Conservation (phyloP, 2,797 vertebrate genomes). For the Coilia nasus region DNA sequence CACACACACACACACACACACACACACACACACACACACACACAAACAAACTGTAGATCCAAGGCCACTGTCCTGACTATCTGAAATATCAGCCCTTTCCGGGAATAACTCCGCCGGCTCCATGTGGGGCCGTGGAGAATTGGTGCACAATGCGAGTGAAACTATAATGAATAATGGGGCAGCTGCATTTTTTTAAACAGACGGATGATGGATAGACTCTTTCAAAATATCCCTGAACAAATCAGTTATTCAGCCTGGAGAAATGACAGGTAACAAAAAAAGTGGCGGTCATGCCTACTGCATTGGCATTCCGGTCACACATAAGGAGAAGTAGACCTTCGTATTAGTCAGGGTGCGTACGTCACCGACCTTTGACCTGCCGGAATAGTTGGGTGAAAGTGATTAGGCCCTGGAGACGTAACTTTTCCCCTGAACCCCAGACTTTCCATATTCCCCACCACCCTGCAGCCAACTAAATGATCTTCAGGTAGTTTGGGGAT, state of each 20-base stretch:
- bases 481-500: neutral
- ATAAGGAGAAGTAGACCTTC: neutral
- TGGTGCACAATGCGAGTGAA: neutral
- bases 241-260: neutral
- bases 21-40: conserved; percentile 62
- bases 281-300: neutral
- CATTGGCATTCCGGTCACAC: neutral
- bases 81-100: conserved; percentile 34
- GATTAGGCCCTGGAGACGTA: neutral
- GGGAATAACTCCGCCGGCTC: conserved; percentile 45
- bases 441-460: neutral
- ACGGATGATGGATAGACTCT: neutral
- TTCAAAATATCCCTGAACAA: neutral
- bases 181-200: neutral
- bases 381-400: neutral
- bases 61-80: conserved; percentile 62
- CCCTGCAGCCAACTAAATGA: neutral
- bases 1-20: conserved; percentile 36
- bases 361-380: conserved; percentile 36
- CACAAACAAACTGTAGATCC: conserved; percentile 58
- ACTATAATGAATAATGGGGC: neutral
- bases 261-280: neutral
- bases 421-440: neutral
- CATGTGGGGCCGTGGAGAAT: neutral
- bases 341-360: neutral